Conservation (phyloP, 92 coral and sea anemone species). For the Palythoa grandiflora region DNA sequence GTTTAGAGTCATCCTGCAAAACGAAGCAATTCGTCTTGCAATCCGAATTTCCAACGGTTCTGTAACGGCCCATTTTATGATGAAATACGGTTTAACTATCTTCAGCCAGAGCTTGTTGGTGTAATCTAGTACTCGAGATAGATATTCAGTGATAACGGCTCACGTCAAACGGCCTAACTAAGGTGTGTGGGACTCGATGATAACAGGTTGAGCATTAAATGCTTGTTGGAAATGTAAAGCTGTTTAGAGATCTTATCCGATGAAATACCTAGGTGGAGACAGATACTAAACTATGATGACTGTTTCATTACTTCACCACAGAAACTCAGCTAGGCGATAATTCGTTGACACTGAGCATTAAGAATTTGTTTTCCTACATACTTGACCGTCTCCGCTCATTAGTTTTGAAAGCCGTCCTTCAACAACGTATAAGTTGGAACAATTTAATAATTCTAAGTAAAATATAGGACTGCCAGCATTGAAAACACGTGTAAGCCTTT, state of each 20-base stretch:
- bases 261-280: slow-evolving; percentile 37
- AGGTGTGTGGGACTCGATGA: slow-evolving; percentile 45
- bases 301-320: slow-evolving; percentile 22
- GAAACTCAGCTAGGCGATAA: slow-evolving; percentile 25
- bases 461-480: too few relatives aligned
- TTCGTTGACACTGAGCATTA: background rate
- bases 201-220: slow-evolving; percentile 33
- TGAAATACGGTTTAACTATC: background rate
- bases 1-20: slow-evolving; percentile 11
- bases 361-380: background rate
- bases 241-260: slow-evolving; percentile 45
- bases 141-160: slow-evolving; percentile 30
- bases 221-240: slow-evolving; percentile 22
- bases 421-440: too few relatives aligned
- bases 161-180: slow-evolving; percentile 14
- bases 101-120: slow-evolving; percentile 26
- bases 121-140: slow-evolving; percentile 37
- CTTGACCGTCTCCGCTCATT: background rate
- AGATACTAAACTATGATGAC: slow-evolving; percentile 33
- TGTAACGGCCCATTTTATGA: slow-evolving; percentile 48
- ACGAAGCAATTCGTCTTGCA: background rate
- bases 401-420: background rate
- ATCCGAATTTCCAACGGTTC: background rate
- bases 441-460: too few relatives aligned
- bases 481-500: too few relatives aligned